phyloP scores from a whole-genome alignment of 1,140 invertebrate genomes.

The Glomeris maerens region DNA sequence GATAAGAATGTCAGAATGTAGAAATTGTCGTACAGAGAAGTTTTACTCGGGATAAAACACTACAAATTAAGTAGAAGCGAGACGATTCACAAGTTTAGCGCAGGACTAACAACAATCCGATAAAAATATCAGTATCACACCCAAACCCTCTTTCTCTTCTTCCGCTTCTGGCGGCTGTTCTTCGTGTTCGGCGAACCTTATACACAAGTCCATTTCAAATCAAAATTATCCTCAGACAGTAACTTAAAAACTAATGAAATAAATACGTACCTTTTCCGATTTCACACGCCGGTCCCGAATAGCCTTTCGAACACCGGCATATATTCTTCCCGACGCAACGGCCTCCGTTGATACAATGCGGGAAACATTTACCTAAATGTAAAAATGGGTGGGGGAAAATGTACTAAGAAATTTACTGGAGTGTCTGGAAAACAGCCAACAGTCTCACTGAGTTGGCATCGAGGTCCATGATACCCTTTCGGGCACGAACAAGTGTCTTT shows the following conservation, averaged over 20 bases:
- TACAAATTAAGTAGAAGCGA: no score
- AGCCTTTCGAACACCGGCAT: conserved; percentile 19
- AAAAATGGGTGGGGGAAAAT: no score
- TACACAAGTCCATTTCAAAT: no score
- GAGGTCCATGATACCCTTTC: conserved; percentile 71
- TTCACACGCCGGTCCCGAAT: conserved; percentile 20
- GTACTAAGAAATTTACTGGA: neutral
- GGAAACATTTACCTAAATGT: conserved; percentile 18
- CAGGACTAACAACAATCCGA: no score
- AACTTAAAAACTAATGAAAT: neutral
- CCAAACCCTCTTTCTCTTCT: neutral
- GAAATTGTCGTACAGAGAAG: no score
- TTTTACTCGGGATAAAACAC: no score
- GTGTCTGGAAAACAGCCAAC: conserved; percentile 5
- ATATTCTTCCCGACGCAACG: conserved; percentile 20
- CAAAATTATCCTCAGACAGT: neutral
- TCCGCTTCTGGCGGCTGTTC: neutral
- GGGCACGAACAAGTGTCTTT: conserved; percentile 81
- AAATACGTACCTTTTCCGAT: conserved; percentile 2
- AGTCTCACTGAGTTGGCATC: conserved; percentile 78
- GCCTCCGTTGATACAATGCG: conserved; percentile 22
- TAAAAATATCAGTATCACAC: no score
- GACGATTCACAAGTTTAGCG: no score
- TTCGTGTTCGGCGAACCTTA: neutral
- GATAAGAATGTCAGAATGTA: no score